Conservation (phyloP, 2,888 invertebrate species). For the Apamea sordens region DNA sequence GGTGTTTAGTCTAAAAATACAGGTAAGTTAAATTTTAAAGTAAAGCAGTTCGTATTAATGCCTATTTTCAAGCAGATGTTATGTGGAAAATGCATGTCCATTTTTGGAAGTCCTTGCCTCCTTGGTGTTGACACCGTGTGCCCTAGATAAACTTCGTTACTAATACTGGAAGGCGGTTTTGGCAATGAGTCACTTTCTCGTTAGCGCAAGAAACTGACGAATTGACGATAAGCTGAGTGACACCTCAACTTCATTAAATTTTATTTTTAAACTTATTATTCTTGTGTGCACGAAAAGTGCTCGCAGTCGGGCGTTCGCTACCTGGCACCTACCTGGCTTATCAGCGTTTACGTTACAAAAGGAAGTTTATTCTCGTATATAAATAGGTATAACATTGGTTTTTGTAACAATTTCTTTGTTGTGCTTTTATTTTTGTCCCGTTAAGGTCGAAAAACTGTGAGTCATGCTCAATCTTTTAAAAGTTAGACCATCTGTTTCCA, state of each 20-base stretch:
- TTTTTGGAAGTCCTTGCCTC: slow-evolving; percentile 81
- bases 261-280: slow-evolving; percentile 71
- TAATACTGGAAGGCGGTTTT: slow-evolving; percentile 72
- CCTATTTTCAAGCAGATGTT: slow-evolving; percentile 71
- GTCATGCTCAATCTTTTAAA: slow-evolving; percentile 21
- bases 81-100: slow-evolving; percentile 75
- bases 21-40: slow-evolving; percentile 66
- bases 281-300: slow-evolving; percentile 10
- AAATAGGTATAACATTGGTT: slow-evolving; percentile 27
- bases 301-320: slow-evolving; percentile 27
- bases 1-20: slow-evolving; percentile 49
- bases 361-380: slow-evolving; percentile 38
- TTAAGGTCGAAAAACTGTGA: background rate
- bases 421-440: slow-evolving; percentile 23
- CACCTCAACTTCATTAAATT: slow-evolving; percentile 70
- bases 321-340: slow-evolving; percentile 48
- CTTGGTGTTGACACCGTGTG: slow-evolving; percentile 76
- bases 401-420: slow-evolving; percentile 20
- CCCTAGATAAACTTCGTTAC: slow-evolving; percentile 78
- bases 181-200: slow-evolving; percentile 80
- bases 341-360: slow-evolving; percentile 40
- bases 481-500: slow-evolving; percentile 18
- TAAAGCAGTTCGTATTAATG: background rate
- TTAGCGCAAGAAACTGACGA: slow-evolving; percentile 75
- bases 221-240: slow-evolving; percentile 75